Percentiles rank a stretch among this genome's conserved stretches.
Evolutionary conservation across 2,113 vertebrate species (phyloP).

Genomic region (Chloebia gouldiae): DNA sequence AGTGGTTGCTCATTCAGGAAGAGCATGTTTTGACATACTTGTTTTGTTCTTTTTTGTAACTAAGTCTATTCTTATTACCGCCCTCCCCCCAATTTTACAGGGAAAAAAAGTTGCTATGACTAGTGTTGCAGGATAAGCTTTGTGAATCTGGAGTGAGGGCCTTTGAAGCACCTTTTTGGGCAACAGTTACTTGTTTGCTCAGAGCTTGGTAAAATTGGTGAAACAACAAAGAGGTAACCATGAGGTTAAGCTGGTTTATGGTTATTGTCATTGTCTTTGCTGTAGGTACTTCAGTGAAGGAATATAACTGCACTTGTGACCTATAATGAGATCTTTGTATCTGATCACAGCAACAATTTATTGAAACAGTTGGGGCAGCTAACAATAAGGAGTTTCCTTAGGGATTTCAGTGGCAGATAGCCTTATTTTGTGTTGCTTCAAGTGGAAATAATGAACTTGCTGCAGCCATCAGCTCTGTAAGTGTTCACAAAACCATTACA

Average conservation of each 20-base stretch:
- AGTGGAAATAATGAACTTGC: constrained; percentile 7
- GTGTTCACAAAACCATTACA: background rate
- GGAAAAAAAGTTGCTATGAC: background rate
- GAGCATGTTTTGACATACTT: background rate
- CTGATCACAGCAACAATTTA: background rate
- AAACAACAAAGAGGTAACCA: background rate
- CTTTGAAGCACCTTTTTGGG: background rate
- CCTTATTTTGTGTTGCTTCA: background rate
- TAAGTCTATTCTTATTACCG: background rate
- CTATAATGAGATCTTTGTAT: background rate
- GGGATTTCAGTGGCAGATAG: background rate
- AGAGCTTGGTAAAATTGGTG: background rate
- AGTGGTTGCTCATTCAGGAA: background rate
- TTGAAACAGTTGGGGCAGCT: background rate
- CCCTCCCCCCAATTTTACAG: background rate
- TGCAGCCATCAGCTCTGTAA: constrained; percentile 1
- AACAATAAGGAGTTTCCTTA: background rate
- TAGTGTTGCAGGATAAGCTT: background rate
- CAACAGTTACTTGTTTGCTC: background rate
- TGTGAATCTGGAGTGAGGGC: background rate
- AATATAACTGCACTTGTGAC: background rate
- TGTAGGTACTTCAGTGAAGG: background rate
- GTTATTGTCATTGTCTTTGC: background rate
- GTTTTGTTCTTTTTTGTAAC: background rate
- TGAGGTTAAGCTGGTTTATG: background rate